Percentiles rank a stretch among this genome's conserved stretches.
phyloP scores from a whole-genome alignment of 2,888 invertebrate species.

The Marronus borbonicus region DNA sequence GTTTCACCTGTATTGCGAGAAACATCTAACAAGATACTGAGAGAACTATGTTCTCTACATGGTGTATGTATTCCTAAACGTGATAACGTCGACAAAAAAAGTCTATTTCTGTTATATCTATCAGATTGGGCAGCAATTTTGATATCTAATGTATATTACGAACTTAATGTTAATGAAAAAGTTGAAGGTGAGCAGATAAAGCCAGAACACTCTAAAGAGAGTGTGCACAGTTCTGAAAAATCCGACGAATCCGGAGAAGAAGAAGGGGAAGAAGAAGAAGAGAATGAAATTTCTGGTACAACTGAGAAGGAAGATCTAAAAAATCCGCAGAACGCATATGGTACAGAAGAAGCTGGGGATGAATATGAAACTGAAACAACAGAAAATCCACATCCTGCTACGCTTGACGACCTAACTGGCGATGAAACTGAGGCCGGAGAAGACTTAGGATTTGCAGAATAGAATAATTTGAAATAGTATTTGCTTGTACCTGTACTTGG shows the following conservation, averaged over 20 bases:
- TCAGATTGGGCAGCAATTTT: constrained; percentile 68
- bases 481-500: too few relatives aligned
- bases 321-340: neutral
- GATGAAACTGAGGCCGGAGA: constrained; percentile 40
- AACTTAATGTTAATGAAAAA: constrained; percentile 65
- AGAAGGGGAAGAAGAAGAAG: constrained; percentile 34
- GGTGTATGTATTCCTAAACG: constrained; percentile 96
- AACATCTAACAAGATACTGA: constrained; percentile 74
- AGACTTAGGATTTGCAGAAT: neutral
- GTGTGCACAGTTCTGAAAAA: constrained; percentile 31
- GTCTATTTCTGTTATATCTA: constrained; percentile 63
- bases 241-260: neutral
- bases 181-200: constrained; percentile 59
- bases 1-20: constrained; percentile 74
- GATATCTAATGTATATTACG: constrained; percentile 66
- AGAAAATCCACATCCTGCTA: neutral
- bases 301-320: neutral
- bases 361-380: neutral
- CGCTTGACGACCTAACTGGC: neutral
- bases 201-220: constrained; percentile 19
- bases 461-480: too few relatives aligned
- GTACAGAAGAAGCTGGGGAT: neutral
- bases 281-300: neutral
- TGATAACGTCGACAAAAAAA: constrained; percentile 64
- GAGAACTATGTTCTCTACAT: constrained; percentile 77